Conservation (phyloP, 2,797 vertebrate genomes). For the Pipistrellus pygmaeus region DNA sequence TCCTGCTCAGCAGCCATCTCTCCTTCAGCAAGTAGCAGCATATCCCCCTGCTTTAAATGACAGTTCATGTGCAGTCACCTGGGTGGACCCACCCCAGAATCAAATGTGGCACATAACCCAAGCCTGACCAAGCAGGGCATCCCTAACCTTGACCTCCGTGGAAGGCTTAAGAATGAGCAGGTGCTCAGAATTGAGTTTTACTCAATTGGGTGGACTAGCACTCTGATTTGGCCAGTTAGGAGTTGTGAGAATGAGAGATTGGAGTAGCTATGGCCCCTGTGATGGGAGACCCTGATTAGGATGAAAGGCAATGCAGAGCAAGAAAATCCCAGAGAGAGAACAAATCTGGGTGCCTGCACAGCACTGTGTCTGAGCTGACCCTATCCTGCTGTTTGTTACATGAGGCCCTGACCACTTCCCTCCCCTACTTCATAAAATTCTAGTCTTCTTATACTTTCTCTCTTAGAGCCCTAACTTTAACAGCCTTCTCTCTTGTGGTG, state of each 20-base stretch:
- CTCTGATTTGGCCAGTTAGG: neutral
- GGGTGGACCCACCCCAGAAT: neutral
- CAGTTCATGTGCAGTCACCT: neutral
- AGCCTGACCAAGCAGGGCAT: neutral
- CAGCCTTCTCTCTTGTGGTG: no score
- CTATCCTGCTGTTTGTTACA: neutral
- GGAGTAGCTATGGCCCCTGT: neutral
- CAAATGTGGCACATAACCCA: neutral
- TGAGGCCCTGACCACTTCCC: neutral
- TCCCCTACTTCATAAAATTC: rapidly evolving
- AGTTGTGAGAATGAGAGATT: neutral
- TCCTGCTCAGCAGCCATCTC: neutral
- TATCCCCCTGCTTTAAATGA: neutral
- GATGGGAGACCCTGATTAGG: neutral
- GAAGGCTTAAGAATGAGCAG: neutral
- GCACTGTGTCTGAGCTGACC: neutral
- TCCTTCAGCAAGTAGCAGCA: neutral
- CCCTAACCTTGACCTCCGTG: neutral
- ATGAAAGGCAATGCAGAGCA: rapidly evolving
- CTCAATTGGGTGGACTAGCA: no score
- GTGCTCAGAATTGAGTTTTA: neutral
- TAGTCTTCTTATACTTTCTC: neutral
- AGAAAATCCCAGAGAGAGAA: neutral
- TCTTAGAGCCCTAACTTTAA: no score
- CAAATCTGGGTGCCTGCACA: neutral